Percentiles rank a stretch among this genome's conserved stretches.
Conservation (phyloP, 1,140 invertebrate genomes). For the Dolichoris vasculosae region DNA sequence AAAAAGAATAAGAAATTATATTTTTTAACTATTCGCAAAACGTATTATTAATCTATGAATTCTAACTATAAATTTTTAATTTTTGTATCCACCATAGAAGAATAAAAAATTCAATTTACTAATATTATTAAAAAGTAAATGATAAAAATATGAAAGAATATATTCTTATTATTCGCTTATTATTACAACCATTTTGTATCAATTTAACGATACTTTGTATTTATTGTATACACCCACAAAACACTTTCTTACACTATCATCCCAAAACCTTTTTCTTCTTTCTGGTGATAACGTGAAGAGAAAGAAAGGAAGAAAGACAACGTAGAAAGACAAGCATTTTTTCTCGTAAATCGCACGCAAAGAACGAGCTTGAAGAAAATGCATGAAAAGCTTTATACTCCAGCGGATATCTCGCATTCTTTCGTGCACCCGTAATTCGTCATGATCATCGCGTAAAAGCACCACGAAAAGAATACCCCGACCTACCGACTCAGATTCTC, state of each 20-base stretch:
- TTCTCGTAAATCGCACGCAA: constrained; percentile 32
- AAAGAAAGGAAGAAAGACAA: constrained; percentile 1
- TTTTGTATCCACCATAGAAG: no score
- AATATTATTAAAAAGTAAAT: no score
- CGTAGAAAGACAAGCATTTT: constrained; percentile 33
- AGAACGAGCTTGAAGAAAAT: constrained; percentile 30
- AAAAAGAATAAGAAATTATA: no score
- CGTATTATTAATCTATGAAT: no score
- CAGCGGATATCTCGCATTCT: constrained; percentile 35
- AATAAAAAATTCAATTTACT: no score
- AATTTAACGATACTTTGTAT: neutral
- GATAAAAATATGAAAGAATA: neutral
- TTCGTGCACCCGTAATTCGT: constrained; percentile 32
- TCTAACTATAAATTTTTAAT: no score
- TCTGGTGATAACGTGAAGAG: neutral
- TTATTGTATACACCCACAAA: neutral
- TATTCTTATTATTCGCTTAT: neutral
- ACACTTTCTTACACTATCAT: constrained; percentile 29
- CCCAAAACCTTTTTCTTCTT: neutral
- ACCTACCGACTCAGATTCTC: neutral
- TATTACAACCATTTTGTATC: neutral
- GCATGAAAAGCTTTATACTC: constrained; percentile 45
- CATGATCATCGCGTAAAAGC: constrained; percentile 44
- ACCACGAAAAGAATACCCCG: neutral
- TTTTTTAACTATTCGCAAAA: no score